A percentile compares a stretch with the other conserved stretches of the same genome.
These are phyloP conservation scores for Macaria liturata DNA, from an alignment of 2,888 invertebrate species.

Conservation along the genomic window DNA sequence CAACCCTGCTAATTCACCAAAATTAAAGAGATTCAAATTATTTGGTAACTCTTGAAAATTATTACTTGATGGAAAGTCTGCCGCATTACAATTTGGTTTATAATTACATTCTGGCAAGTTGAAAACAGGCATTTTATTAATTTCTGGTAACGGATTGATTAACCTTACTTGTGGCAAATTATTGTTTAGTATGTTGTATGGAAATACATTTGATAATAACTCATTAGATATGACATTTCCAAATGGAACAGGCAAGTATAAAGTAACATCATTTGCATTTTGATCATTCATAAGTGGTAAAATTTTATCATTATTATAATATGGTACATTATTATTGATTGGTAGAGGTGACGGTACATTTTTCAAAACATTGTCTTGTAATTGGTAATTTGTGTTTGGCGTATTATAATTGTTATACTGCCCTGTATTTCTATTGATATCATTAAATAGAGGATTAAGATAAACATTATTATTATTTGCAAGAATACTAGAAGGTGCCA, in stretches of 20 bases:
- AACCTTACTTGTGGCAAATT: neutral
- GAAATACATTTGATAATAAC: too few relatives aligned
- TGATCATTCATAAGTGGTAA: too few relatives aligned
- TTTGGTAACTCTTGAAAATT: conserved; percentile 18
- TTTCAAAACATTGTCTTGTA: conserved; percentile 2
- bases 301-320: too few relatives aligned
- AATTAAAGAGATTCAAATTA: conserved; percentile 32
- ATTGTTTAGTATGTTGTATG: too few relatives aligned
- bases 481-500: conserved; percentile 2
- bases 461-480: conserved; percentile 3
- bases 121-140: neutral
- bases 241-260: too few relatives aligned
- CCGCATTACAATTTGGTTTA: neutral
- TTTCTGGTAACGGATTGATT: too few relatives aligned
- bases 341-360: neutral
- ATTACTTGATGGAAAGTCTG: neutral
- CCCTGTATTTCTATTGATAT: too few relatives aligned
- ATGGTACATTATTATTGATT: neutral
- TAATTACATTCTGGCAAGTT: conserved; percentile 1
- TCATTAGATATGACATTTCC: too few relatives aligned
- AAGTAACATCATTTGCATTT: too few relatives aligned
- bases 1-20: conserved; percentile 41
- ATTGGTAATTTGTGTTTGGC: neutral
- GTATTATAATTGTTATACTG: neutral
- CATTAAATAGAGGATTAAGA: too few relatives aligned